A percentile compares a stretch with the other conserved stretches of the same genome.
phyloP scores from a whole-genome alignment of 2,888 invertebrate genomes.

The Argynnis bischoffii region DNA sequence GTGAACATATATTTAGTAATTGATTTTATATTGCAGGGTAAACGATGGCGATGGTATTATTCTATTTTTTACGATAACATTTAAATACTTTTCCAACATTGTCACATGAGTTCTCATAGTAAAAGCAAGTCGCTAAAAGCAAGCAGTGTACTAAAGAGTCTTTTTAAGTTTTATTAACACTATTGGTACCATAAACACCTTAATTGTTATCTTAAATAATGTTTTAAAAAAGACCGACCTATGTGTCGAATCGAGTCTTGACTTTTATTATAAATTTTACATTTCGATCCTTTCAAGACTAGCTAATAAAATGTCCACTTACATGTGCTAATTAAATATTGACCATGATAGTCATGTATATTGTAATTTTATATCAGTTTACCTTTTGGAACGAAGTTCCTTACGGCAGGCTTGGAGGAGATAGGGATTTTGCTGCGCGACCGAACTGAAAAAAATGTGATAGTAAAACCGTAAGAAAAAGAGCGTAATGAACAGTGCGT shows the following conservation, averaged over 20 bases:
- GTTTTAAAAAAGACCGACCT: neutral
- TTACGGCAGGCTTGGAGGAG: too few relatives aligned
- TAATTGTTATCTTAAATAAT: conserved; percentile 13
- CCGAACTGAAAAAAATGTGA: too few relatives aligned
- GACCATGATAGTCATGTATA: too few relatives aligned
- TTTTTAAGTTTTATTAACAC: conserved; percentile 8
- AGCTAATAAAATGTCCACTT: neutral
- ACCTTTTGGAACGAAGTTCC: too few relatives aligned
- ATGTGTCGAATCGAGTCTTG: neutral
- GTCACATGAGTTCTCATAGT: neutral
- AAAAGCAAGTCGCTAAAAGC: neutral
- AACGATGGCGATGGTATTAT: neutral
- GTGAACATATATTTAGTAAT: conserved; percentile 1
- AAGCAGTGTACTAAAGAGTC: neutral
- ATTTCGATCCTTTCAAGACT: neutral
- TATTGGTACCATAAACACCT: conserved; percentile 5
- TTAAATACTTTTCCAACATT: conserved; percentile 2
- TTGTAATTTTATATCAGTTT: too few relatives aligned
- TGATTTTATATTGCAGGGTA: neutral
- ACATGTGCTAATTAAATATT: too few relatives aligned
- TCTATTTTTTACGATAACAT: neutral
- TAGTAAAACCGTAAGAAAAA: too few relatives aligned
- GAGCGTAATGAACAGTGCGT: too few relatives aligned
- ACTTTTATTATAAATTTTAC: conserved; percentile 1
- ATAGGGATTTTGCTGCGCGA: too few relatives aligned